These are phyloP conservation scores for Cephus spinipes DNA, from an alignment of 2,888 invertebrate genomes.

Conservation along the genomic window DNA sequence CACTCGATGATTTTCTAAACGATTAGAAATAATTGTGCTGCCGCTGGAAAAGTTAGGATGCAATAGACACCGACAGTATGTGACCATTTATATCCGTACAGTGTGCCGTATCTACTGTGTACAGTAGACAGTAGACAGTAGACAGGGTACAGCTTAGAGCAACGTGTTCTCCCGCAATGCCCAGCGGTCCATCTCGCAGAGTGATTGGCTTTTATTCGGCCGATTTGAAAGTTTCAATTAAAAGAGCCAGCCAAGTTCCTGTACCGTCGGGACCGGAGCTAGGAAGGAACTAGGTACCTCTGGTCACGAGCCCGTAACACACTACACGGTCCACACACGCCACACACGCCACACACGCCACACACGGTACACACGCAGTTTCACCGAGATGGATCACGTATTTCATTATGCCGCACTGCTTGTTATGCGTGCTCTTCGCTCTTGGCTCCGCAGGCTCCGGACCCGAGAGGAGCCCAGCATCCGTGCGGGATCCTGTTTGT, in stretches of 20 bases:
- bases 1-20: conserved; percentile 31
- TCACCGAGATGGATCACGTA: conserved; percentile 60
- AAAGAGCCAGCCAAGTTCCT: conserved; percentile 10
- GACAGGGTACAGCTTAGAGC: neutral
- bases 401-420: conserved; percentile 46
- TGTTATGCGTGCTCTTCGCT: conserved; percentile 27
- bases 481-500: conserved; percentile 30
- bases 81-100: neutral
- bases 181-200: neutral
- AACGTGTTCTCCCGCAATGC: neutral
- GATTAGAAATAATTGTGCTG: conserved; percentile 38
- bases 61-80: neutral
- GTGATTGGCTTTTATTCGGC: conserved; percentile 27
- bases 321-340: neutral
- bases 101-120: neutral
- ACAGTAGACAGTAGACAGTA: too few species aligned
- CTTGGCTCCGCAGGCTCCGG: neutral
- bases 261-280: neutral
- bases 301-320: neutral
- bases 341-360: too few species aligned
- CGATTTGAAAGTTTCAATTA: conserved; percentile 50
- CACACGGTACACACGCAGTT: conserved; percentile 28
- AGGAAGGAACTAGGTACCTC: neutral
- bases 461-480: neutral
- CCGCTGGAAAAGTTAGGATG: conserved; percentile 13